Conservation (phyloP, 2,113 vertebrate genomes). For the Coturnix japonica region DNA sequence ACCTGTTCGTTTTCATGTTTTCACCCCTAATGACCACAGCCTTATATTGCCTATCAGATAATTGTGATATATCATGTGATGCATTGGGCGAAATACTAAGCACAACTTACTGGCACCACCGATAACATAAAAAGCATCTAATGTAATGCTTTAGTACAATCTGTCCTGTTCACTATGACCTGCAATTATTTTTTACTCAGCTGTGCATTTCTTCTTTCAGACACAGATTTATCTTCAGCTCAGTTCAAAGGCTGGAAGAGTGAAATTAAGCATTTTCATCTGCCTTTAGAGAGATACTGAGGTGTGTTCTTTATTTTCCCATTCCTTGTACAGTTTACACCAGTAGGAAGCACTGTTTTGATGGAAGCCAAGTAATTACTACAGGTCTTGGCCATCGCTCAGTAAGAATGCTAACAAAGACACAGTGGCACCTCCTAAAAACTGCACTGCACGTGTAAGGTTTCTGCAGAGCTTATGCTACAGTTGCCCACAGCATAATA, state of each 20-base stretch:
- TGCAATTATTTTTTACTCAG: constrained; percentile 12
- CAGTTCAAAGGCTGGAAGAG: constrained; percentile 1
- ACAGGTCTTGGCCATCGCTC: neutral
- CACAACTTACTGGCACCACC: neutral
- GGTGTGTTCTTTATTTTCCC: neutral
- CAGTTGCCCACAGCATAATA: neutral
- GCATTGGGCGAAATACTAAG: constrained; percentile 1
- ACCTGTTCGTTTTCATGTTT: constrained; percentile 16
- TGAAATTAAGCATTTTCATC: constrained; percentile 10
- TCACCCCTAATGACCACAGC: neutral
- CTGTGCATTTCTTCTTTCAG: neutral
- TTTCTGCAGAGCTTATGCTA: neutral
- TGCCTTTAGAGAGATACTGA: neutral
- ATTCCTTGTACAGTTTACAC: neutral
- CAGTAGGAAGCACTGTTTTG: neutral
- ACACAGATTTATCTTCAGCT: neutral
- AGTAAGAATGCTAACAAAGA: constrained; percentile 19
- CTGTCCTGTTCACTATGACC: neutral
- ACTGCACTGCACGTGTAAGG: neutral
- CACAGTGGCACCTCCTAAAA: neutral
- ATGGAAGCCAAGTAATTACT: neutral
- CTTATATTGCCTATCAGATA: neutral
- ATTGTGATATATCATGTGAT: neutral
- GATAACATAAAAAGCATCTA: neutral
- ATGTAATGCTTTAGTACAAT: neutral